phyloP scores from a whole-genome alignment of 2,797 vertebrate species.

The Calcarius lapponicus region DNA sequence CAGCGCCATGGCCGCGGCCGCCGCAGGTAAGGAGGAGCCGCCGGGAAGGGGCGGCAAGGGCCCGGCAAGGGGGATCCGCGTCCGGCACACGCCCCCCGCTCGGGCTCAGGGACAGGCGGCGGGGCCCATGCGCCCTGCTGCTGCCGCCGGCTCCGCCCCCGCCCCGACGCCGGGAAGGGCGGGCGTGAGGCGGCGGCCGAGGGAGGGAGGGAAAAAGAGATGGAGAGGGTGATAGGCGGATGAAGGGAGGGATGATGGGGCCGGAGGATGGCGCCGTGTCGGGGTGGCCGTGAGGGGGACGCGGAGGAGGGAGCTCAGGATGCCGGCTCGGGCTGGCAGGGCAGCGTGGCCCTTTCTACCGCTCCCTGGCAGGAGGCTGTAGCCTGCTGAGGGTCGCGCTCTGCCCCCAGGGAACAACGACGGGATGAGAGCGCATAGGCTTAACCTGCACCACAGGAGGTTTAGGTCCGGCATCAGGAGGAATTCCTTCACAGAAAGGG shows the following conservation, averaged over 20 bases:
- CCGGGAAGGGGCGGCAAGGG: background rate
- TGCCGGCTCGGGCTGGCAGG: background rate
- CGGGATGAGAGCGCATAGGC: background rate
- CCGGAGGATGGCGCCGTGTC: background rate
- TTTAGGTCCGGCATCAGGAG: background rate
- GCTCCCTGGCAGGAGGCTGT: background rate
- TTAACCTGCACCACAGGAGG: background rate
- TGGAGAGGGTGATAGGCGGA: background rate
- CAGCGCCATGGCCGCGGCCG: background rate
- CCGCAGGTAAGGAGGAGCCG: background rate
- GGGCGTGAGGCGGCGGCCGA: background rate
- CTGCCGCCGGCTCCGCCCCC: background rate
- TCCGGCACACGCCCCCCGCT: background rate
- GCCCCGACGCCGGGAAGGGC: background rate
- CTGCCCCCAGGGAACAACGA: background rate
- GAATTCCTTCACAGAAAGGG: background rate
- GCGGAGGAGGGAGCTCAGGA: background rate
- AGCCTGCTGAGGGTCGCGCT: background rate
- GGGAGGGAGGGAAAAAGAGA: background rate
- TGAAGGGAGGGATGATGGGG: too few relatives aligned
- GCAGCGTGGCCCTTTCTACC: background rate
- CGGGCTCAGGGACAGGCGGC: background rate
- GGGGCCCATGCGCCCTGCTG: constrained; percentile 15
- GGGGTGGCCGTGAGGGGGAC: background rate
- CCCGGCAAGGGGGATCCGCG: background rate